phyloP scores from a whole-genome alignment of 2,113 vertebrate genomes.

The Neolamprologus cancellatus region DNA sequence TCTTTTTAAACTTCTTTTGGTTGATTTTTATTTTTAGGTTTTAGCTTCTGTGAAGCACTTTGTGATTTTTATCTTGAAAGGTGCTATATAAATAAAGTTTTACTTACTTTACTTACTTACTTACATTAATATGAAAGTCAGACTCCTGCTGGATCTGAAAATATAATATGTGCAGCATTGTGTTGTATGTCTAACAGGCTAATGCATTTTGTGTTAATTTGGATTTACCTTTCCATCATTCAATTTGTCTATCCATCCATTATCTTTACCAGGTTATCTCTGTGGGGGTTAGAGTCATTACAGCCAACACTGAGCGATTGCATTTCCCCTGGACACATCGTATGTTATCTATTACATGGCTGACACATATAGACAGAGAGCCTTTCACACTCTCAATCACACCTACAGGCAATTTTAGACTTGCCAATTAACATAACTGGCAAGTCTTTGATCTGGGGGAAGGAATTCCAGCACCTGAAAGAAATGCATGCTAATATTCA shows the following conservation, averaged over 20 bases:
- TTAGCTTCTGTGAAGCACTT: too few relatives aligned
- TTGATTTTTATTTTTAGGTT: too few relatives aligned
- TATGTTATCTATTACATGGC: background rate
- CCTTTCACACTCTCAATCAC: background rate
- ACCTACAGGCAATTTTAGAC: background rate
- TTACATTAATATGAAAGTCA: background rate
- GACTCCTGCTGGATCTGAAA: background rate
- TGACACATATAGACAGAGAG: background rate
- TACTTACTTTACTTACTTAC: too few relatives aligned
- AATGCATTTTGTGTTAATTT: background rate
- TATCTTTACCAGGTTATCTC: background rate
- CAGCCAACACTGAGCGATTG: background rate
- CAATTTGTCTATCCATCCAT: background rate
- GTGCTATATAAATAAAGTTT: too few relatives aligned
- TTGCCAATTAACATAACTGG: background rate
- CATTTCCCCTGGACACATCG: background rate
- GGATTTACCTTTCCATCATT: background rate
- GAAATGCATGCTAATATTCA: background rate
- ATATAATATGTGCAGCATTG: background rate
- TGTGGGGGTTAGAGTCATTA: background rate
- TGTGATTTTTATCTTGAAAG: too few relatives aligned
- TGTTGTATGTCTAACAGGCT: background rate
- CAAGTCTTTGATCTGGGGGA: background rate
- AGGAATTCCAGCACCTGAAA: background rate
- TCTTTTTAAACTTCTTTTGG: too few relatives aligned